Base-by-base conservation (phyloP, 1,140 invertebrate genomes). In the Laupala kohalensis region DNA sequence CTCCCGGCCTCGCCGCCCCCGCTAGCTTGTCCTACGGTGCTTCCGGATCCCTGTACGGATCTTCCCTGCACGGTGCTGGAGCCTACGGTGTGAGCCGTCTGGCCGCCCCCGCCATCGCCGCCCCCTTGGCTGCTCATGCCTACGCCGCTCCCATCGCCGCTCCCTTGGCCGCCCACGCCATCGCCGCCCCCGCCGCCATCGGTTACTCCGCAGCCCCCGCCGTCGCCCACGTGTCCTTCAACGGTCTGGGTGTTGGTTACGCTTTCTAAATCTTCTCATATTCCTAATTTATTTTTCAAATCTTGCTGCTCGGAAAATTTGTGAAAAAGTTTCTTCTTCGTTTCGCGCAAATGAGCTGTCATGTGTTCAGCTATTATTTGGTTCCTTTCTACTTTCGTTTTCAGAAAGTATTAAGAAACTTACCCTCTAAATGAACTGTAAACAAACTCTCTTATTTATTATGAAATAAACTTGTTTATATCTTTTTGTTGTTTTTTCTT, bases 151-250 rank as follows among this genome's bases (percentile, higher is more conserved):
- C 78, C 79, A 64, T 78, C 23, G 67, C 78, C 15, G 76, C 78
- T 6, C 69, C 71, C 27, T 70, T 67, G 19, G 30, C 69, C 1
- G 75, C 76, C 2, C 76, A 76, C 1, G 78, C 76, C 64, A 75
- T 78, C 72, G 77, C 77, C 19, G 64, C 75, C n/a, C 73, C 15
- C 64, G 71, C 37, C 25, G 63, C 69, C 30, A 23, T 70, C 24
- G 67, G 70, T n/a, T 25, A 73, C 64, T 53, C 78, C 53, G 72
- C 76, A 25, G 79, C 80, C 68, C 71, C 78, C 75, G 83, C 83
- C 74, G 79, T 78, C 75, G 78, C 84, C 68, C 81, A 85, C 74
- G 81, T 82, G 23, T 73, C 75, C 30, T 75, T 75, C 71, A 73
- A 71, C 24, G 73, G 74, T 30, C 71, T 75, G 9, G 37, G 25